Conservation (phyloP, 2,797 vertebrate genomes). For the Enteromius unitaeniatus region DNA sequence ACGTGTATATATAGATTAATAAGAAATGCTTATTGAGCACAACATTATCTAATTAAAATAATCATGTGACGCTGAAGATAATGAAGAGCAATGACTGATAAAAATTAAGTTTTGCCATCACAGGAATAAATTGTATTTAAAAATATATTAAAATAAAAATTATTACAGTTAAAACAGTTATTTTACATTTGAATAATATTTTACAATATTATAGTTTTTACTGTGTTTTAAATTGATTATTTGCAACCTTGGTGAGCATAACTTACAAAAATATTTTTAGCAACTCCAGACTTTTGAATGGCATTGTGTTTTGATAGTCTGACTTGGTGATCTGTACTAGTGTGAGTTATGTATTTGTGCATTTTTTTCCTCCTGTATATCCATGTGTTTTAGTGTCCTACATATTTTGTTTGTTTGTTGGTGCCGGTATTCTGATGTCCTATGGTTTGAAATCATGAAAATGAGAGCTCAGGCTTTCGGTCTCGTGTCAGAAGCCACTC, state of each 20-base stretch:
- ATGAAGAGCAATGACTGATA: not conserved
- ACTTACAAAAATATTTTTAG: not conserved
- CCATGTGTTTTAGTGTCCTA: not conserved
- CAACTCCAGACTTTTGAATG: not conserved
- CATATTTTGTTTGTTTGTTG: not conserved
- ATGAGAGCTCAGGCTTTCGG: not conserved
- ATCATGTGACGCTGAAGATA: not conserved
- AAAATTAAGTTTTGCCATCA: not conserved
- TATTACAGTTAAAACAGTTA: not conserved
- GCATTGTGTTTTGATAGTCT: not conserved
- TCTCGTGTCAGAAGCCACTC: conserved; percentile 24
- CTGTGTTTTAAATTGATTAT: not conserved
- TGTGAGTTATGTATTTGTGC: not conserved
- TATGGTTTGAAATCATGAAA: conserved; percentile 8
- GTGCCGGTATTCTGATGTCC: not conserved
- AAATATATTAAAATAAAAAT: not conserved
- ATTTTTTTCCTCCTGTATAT: not conserved
- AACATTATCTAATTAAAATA: not conserved
- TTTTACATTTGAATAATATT: not conserved
- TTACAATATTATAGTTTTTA: not conserved
- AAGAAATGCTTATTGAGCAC: not conserved
- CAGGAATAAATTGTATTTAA: not conserved
- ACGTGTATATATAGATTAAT: not conserved
- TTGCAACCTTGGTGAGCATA: not conserved
- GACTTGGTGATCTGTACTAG: not conserved